These are phyloP conservation scores for Gavialis gangeticus DNA, from an alignment of 2,113 vertebrate genomes.

Conservation along the genomic window DNA sequence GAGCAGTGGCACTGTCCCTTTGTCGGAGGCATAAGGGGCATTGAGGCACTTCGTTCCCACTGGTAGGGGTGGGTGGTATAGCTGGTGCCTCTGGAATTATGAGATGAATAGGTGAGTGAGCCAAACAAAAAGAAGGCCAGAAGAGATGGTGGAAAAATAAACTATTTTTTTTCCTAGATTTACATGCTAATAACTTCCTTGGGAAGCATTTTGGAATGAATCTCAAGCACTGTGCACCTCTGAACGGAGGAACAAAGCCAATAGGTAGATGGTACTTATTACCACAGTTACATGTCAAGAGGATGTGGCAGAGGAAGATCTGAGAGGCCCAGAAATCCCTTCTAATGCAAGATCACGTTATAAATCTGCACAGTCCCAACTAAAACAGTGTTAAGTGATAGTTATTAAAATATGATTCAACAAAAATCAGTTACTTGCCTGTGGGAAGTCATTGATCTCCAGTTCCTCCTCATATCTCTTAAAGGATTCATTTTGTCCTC, in stretches of 20 bases:
- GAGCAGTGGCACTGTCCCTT: background rate
- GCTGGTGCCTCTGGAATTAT: background rate
- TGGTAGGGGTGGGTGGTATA: background rate
- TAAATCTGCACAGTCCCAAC: background rate
- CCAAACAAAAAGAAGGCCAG: too few relatives aligned
- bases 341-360: background rate
- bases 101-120: too few relatives aligned
- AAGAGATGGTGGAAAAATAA: too few relatives aligned
- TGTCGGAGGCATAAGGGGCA: background rate
- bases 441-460: constrained; percentile 99
- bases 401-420: background rate
- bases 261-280: background rate
- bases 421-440: constrained; percentile 81
- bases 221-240: background rate
- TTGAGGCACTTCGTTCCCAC: background rate
- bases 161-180: too few relatives aligned
- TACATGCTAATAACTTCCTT: too few relatives aligned
- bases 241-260: background rate
- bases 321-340: background rate
- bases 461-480: constrained; percentile 98
- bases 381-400: background rate
- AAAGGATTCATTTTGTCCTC: constrained; percentile 93
- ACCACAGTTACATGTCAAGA: background rate
- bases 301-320: background rate
- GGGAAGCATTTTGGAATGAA: background rate